Evolutionary conservation across 1,140 invertebrate species (phyloP).

Genomic region (Campoletis sonorensis): DNA sequence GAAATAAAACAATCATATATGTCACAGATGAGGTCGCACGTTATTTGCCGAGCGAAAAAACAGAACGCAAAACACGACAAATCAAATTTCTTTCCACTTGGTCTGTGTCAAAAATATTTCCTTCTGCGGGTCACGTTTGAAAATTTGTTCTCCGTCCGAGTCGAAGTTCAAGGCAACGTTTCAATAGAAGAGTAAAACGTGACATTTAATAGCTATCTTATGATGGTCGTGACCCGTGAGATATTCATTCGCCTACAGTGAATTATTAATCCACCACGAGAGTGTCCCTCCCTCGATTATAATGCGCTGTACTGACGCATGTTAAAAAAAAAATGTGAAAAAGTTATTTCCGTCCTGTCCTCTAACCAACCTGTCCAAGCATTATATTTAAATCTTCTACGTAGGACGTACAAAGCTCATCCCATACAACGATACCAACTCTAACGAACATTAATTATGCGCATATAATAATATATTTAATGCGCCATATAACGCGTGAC

Average conservation of each 20-base stretch:
- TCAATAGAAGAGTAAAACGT: background rate
- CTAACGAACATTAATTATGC: conserved; percentile 61
- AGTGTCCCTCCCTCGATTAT: no score
- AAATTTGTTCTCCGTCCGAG: no score
- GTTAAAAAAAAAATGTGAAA: conserved; percentile 49
- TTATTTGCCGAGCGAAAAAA: no score
- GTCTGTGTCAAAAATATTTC: no score
- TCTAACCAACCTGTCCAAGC: conserved; percentile 55
- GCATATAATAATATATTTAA: background rate
- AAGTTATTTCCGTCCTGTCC: conserved; percentile 56
- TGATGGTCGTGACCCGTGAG: background rate
- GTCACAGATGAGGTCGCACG: no score
- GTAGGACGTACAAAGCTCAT: conserved; percentile 53
- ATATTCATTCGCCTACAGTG: background rate
- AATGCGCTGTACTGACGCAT: background rate
- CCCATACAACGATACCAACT: conserved; percentile 48
- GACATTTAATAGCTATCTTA: background rate
- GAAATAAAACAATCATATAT: no score
- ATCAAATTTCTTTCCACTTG: no score
- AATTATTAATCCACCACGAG: conserved; percentile 28
- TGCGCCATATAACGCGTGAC: background rate
- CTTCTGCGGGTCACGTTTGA: no score
- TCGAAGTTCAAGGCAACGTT: background rate
- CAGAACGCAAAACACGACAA: no score
- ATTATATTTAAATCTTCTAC: conserved; percentile 68